Percentiles rank a stretch among this genome's conserved stretches.
Conservation (phyloP, 1,140 invertebrate genomes). For the Aphis gossypii region DNA sequence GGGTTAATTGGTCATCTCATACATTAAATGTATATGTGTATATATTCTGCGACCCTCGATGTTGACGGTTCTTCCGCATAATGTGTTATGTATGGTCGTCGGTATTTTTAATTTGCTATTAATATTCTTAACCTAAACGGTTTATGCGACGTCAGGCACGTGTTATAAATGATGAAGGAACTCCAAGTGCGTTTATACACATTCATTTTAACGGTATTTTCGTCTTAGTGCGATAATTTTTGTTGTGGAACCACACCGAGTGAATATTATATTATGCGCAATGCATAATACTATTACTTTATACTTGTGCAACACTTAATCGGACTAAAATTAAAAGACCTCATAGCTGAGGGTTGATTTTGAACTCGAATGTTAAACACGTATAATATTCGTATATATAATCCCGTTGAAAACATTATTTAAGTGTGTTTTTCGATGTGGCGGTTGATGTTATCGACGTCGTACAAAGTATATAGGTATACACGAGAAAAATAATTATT, state of each 20-base stretch:
- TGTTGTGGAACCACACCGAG: neutral
- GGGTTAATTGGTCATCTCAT: conserved; percentile 29
- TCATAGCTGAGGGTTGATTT: neutral
- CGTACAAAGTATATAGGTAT: no score
- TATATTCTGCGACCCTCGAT: neutral
- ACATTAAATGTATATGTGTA: neutral
- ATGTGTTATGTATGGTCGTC: neutral
- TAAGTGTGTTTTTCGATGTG: neutral
- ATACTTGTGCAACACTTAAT: no score
- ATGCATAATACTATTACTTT: neutral
- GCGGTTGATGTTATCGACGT: no score
- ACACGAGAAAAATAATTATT: no score
- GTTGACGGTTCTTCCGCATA: conserved; percentile 18
- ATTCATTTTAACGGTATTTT: neutral
- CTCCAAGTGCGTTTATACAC: neutral
- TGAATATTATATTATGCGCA: neutral
- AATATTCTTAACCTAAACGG: neutral
- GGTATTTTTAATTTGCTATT: conserved; percentile 1
- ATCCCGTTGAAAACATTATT: neutral
- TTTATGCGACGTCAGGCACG: neutral
- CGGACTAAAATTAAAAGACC: neutral
- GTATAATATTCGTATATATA: neutral
- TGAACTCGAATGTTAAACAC: neutral
- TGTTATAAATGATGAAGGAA: neutral
- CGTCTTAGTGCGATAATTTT: neutral